phyloP scores from a whole-genome alignment of 2,888 invertebrate genomes.

The Andrena camellia region DNA sequence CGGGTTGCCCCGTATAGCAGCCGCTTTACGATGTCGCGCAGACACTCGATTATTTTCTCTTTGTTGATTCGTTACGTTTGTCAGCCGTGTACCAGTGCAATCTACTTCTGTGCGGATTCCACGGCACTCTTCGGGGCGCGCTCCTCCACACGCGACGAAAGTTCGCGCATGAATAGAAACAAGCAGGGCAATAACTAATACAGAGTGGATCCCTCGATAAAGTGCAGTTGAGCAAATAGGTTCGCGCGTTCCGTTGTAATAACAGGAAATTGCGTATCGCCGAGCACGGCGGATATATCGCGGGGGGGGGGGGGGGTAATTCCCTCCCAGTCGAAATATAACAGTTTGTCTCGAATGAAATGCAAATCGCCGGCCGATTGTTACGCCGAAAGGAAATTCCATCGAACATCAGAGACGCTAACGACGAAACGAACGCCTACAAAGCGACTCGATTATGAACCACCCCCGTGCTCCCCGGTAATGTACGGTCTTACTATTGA shows the following conservation, averaged over 20 bases:
- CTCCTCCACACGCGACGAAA: not conserved
- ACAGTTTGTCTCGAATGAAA: constrained; percentile 14
- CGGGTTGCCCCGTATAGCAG: not conserved
- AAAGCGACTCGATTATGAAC: constrained; percentile 3
- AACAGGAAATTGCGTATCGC: not conserved
- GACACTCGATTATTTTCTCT: constrained; percentile 33
- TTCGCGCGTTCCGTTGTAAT: constrained; percentile 4
- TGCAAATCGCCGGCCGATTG: constrained; percentile 19
- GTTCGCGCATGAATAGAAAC: constrained; percentile 39
- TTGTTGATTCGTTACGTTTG: constrained; percentile 45
- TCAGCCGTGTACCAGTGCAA: not conserved
- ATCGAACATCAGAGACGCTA: not conserved
- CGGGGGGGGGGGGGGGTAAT: not conserved
- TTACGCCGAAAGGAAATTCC: not conserved
- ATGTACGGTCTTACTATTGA: constrained; percentile 27
- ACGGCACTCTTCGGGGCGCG: not conserved
- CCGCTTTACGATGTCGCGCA: constrained; percentile 27
- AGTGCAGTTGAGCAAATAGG: constrained; percentile 14
- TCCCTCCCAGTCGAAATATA: not conserved
- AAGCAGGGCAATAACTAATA: constrained; percentile 24
- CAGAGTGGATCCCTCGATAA: constrained; percentile 5
- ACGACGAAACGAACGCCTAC: not conserved
- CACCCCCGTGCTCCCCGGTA: not conserved
- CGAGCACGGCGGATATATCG: not conserved
- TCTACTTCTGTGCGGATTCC: constrained; percentile 14